Evolutionary conservation across 2,797 vertebrate species (phyloP), one percentile per base, ranked within the genome.

Genomic region (Halcyon badia): DNA sequence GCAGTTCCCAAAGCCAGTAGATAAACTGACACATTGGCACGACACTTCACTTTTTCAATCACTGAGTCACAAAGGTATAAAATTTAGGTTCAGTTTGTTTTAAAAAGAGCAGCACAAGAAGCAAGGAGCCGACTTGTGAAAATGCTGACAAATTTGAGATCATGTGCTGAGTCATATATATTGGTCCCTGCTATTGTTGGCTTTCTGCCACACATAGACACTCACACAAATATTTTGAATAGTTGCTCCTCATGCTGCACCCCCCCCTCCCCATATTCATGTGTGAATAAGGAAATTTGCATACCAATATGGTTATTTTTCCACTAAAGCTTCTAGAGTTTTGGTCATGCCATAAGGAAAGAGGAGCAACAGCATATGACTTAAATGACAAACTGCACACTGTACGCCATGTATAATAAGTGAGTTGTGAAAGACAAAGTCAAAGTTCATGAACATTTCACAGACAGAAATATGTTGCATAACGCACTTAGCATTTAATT

Each of bases 251-350:
- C 95, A 92, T 96, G 88, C 83, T 85, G 86, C 58, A 15, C 41
- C 24, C 69, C 65, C 69, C 58, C 62, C 41, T 16, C 60, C 60
- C 80, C 54, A 90, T 88, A 93, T 93, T 96, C 96, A 96, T 95
- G 94, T 96, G 96, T 89, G 96, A 96, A 96, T 95, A 97, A 95
- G 95, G 88, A 97, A 95, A 97, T 97, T 96, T 97, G 96, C 95
- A 97, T 97, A 97, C 93, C 96, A 97, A 96, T 97, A 97, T 97
- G 96, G 94, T 95, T 97, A 97, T 96, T 97, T 97, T 97, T 96
- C 86, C 84, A 95, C 93, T 97, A 96, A 94, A 96, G 97, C 93
- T 97, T 95, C 83, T 95, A 97, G 94, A 97, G 97, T 97, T 97
- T 97, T 96, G 94, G 96, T 97, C 96, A 97, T 96, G 93, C 95